Conservation (phyloP, 2,113 vertebrate genomes). For the Elanoides forficatus region DNA sequence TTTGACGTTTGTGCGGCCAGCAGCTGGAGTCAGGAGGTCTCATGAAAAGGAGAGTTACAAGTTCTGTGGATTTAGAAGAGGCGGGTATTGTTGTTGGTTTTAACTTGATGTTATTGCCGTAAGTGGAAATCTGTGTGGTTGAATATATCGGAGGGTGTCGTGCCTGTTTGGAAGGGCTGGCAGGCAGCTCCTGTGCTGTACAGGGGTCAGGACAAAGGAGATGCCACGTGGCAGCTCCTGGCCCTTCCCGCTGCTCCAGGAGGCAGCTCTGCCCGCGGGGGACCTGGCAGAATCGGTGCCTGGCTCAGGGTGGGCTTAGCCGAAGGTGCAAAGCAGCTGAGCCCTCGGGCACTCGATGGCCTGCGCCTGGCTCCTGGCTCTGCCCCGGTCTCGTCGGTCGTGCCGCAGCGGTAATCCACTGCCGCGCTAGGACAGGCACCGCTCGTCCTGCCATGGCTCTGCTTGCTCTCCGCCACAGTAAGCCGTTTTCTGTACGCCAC, state of each 20-base stretch:
- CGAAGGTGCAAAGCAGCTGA: not conserved
- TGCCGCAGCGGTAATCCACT: not conserved
- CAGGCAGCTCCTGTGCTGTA: not conserved
- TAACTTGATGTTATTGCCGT: not conserved
- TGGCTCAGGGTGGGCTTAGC: not conserved
- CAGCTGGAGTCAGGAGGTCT: not conserved
- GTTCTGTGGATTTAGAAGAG: not conserved
- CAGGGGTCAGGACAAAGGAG: not conserved
- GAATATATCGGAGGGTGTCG: rapidly evolving
- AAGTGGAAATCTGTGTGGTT: not conserved
- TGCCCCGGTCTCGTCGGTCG: not conserved
- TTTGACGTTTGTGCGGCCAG: not conserved
- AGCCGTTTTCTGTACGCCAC: not conserved
- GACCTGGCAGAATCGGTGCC: not conserved
- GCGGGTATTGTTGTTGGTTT: not conserved
- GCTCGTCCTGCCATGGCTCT: not conserved
- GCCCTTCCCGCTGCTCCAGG: not conserved
- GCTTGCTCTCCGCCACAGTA: not conserved
- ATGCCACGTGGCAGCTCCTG: not conserved
- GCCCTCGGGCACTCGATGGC: rapidly evolving
- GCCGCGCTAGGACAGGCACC: not conserved
- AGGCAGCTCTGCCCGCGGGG: not conserved
- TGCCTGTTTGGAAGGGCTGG: not conserved
- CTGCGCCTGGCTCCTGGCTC: not conserved
- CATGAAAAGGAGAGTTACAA: slow-evolving; percentile 14